Base-by-base conservation (phyloP, 1,140 invertebrate species). In the Bombus waltoni region DNA sequence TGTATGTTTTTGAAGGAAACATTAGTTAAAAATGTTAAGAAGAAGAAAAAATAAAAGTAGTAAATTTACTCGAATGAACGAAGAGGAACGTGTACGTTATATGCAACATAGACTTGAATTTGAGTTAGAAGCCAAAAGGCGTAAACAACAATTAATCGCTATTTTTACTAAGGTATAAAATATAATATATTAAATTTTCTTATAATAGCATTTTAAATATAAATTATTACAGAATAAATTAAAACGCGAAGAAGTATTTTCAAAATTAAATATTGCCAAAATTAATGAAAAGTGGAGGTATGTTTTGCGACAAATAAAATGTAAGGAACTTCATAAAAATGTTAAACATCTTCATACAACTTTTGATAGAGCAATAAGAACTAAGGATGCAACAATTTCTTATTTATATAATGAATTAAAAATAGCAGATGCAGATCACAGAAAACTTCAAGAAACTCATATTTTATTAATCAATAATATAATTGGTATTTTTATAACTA, bases 221-320 rank as follows among this genome's bases (percentile, higher is more conserved):
- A 2, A 44, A 70, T 85, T 81, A 68, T 89, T 86, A 75, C 91
- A 98, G 97, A 97, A 97, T 91, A 98, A 98, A 96, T 94, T 98
- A 11, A 97, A 97, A 93, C 96, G 96, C 72, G 98, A 98, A 93
- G 97, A 98, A 93, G 96, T 96, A 11, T 98, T 97, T 93, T 96
- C 97, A 2, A 96, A 97, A 80, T 94, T 98, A 53, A 98, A 98
- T 92, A 96, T 96, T 85, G 97, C 97, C 0, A 98, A 98, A 95
- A 97, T 98, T 35, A 98, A 98, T 92, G 97, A 98, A 94, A 96
- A 97, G 92, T 98, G 97, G 97, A 96, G 97, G 78, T 96, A 96
- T 70, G 96, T 97, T 85, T 94, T 98, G 75, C 95, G 97, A 11
- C 96, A 96, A 94, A 96, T 97, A 71, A 98, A 98, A 95, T 97